phyloP scores from a whole-genome alignment of 2,888 invertebrate genomes.

The Cartodere bifasciata region DNA sequence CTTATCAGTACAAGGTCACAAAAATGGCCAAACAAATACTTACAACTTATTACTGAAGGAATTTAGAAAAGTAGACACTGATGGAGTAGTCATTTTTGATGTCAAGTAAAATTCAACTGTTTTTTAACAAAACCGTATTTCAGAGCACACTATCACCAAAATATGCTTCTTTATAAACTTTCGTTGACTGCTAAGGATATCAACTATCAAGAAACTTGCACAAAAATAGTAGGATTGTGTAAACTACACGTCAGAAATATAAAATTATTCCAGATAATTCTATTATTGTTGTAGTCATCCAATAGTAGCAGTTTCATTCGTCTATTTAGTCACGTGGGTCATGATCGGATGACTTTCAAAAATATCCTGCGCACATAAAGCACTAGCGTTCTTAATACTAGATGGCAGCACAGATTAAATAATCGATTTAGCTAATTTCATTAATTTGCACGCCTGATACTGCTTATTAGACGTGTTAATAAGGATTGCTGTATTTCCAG shows the following conservation, averaged over 20 bases:
- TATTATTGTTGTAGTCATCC: neutral
- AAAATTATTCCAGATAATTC: neutral
- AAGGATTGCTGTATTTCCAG: too few species aligned
- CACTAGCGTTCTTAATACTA: too few species aligned
- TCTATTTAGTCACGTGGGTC: neutral
- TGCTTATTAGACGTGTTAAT: too few species aligned
- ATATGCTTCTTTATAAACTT: constrained; percentile 2
- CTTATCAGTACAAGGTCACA: neutral
- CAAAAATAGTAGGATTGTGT: too few species aligned
- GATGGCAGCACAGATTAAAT: too few species aligned
- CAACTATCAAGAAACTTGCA: too few species aligned
- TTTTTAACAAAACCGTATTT: constrained; percentile 12
- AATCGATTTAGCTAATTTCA: too few species aligned
- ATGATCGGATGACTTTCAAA: too few species aligned
- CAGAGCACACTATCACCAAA: constrained; percentile 5
- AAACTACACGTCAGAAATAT: constrained; percentile 3
- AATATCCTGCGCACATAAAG: too few species aligned
- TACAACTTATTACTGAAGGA: constrained; percentile 58
- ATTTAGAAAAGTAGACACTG: constrained; percentile 50
- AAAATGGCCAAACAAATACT: constrained; percentile 33
- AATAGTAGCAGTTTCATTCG: neutral
- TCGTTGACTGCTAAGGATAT: too few species aligned
- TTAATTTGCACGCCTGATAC: too few species aligned
- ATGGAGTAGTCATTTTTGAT: constrained; percentile 34
- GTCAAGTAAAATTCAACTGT: constrained; percentile 12